Base-by-base conservation (phyloP, 1,140 invertebrate species). In the Hycleus cichorii region DNA sequence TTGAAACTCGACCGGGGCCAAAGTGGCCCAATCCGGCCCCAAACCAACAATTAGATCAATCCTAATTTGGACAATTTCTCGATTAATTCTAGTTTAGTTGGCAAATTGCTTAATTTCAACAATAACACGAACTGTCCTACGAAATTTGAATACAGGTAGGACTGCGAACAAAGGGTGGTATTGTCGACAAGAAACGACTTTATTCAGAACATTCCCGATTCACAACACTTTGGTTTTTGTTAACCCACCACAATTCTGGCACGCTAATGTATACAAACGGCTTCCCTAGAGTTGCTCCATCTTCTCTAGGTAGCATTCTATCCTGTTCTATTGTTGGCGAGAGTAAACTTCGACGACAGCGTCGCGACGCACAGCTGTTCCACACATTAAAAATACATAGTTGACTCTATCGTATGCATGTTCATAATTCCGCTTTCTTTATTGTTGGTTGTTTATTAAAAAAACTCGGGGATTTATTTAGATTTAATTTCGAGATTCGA, bases 101-200 rank as follows among this genome's bases (percentile, higher is more conserved):
- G 18, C 18, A 18, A 18, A 18, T 18, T 18, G 18, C 18, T 18
- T 18, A 18, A 18, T 18, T 18, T 18, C 18, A 18, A 18, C 18
- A 18, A 18, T 18, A 18, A 18, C 18, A 18, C 40, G 50, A 45
- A 53, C 45, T 45, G 38, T 53, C 51, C 51, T 53, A 53, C 46
- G 45, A 53, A 53, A 53, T 53, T 53, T 53, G 51, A 53, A 53
- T 53, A 53, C 51, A 53, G 51, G 51, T 53, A 53, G 39, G 46
- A 46, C 43, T 42, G 46, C 38, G 45, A 53, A 53, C 51, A 53
- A 53, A 32, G 32, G 4, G 32, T 32, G 4, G 32, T 53, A 42
- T 53, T 45, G 51, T 53, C 32, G 32, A 32, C 32, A 32, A 32
- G 32, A 27, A 45, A 53, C 18, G 51, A 42, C 51, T 53, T 53